phyloP scores from a whole-genome alignment of 2,888 invertebrate genomes.

The Tenthredo distinguenda region DNA sequence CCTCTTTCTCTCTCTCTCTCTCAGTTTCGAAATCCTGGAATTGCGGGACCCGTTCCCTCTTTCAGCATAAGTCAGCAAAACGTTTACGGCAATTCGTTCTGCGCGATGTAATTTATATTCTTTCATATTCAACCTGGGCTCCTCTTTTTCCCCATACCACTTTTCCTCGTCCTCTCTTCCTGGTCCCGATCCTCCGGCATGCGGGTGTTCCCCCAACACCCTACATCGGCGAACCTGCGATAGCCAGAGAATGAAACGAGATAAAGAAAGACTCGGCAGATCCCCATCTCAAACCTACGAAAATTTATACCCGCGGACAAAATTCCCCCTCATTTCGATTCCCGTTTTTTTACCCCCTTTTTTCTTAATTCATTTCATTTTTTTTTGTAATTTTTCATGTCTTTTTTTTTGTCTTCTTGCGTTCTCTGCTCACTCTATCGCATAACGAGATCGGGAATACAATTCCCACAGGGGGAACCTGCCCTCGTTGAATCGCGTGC shows the following conservation, averaged over 20 bases:
- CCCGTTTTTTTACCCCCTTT: not conserved
- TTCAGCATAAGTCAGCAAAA: conserved; percentile 67
- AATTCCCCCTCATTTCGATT: not conserved
- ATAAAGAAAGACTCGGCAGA: not conserved
- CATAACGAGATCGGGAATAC: not conserved
- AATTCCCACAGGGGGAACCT: not conserved
- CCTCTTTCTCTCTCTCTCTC: not conserved
- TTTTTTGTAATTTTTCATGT: not conserved
- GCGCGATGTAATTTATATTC: conserved; percentile 70
- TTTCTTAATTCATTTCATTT: no score
- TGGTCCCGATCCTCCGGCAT: not conserved
- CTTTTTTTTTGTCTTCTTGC: not conserved
- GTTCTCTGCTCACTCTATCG: not conserved
- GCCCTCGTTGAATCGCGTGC: not conserved
- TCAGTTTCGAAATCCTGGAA: not conserved
- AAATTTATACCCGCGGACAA: not conserved
- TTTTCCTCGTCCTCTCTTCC: not conserved
- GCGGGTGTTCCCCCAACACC: not conserved
- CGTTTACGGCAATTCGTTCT: conserved; percentile 71
- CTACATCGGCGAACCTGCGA: not conserved
- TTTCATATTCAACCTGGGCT: conserved; percentile 70
- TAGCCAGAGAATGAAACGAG: not conserved
- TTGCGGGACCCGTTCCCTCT: conserved; percentile 3
- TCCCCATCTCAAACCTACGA: not conserved
- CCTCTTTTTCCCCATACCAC: conserved; percentile 1